These are phyloP conservation scores for Carcharodon carcharias DNA, from an alignment of 2,797 vertebrate species.

Conservation along the genomic window DNA sequence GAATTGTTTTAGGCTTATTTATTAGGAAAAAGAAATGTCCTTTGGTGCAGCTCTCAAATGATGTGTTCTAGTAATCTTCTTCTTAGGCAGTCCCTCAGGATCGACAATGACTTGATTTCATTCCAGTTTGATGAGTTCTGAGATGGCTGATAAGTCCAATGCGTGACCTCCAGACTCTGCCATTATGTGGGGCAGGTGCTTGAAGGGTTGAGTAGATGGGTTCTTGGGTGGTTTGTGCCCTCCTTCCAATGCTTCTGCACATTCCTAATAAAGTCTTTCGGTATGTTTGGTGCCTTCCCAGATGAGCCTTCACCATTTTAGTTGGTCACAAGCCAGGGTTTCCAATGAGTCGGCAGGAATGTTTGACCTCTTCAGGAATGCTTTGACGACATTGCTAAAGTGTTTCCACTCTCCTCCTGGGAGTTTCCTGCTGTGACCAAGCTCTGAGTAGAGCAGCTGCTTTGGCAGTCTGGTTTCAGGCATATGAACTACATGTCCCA, in stretches of 20 bases:
- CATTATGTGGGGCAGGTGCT: neutral
- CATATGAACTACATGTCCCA: neutral
- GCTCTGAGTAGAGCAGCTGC: neutral
- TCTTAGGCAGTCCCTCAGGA: neutral
- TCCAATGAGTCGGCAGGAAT: neutral
- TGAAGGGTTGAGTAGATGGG: neutral
- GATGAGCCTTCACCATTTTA: neutral
- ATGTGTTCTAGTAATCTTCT: neutral
- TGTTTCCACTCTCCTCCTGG: neutral
- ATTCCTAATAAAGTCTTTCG: neutral
- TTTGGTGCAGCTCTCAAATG: neutral
- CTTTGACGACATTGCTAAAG: neutral
- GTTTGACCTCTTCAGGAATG: no score
- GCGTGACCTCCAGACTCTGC: neutral
- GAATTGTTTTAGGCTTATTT: neutral
- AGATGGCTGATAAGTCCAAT: neutral
- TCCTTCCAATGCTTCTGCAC: neutral
- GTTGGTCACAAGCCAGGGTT: neutral
- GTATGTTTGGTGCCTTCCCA: neutral
- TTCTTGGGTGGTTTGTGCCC: no score
- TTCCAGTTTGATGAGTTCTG: neutral
- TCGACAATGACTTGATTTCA: neutral
- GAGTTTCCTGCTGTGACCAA: neutral
- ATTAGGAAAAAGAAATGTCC: neutral
- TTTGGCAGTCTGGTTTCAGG: neutral